These are phyloP conservation scores for Venustaconcha ellipsiformis DNA, from an alignment of 1,140 invertebrate genomes.

Conservation along the genomic window DNA sequence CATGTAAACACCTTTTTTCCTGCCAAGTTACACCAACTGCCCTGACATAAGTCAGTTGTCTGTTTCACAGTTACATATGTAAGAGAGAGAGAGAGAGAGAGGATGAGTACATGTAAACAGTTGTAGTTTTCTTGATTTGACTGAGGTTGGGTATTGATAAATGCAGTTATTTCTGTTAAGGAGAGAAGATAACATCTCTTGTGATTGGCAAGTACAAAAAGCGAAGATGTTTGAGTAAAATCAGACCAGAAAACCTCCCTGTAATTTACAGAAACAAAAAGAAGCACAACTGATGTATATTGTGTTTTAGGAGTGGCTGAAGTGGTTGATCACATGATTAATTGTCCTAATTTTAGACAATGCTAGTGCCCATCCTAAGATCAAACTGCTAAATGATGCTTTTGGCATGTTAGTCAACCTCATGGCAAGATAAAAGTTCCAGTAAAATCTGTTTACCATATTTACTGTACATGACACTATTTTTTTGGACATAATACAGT, in stretches of 20 bases:
- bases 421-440: too few species aligned
- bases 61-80: too few species aligned
- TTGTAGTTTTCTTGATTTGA: constrained; percentile 69
- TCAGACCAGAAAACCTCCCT: constrained; percentile 1
- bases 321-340: constrained; percentile 37
- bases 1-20: too few species aligned
- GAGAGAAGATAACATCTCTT: constrained; percentile 11
- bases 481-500: too few species aligned
- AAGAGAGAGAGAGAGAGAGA: too few species aligned
- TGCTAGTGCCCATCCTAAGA: constrained; percentile 36
- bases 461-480: too few species aligned
- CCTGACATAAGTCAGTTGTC: too few species aligned
- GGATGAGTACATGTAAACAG: constrained; percentile 20
- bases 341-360: constrained; percentile 48
- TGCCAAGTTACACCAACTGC: too few species aligned
- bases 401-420: too few species aligned
- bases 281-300: constrained; percentile 71
- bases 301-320: constrained; percentile 53
- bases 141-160: neutral
- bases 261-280: constrained; percentile 37
- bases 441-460: too few species aligned
- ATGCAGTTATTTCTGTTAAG: neutral
- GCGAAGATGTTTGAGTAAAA: constrained; percentile 15
- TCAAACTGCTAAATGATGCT: constrained; percentile 29
- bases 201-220: constrained; percentile 11